Evolutionary conservation across 2,888 invertebrate species (phyloP).

Genomic region (Eustalomyia histrio): DNA sequence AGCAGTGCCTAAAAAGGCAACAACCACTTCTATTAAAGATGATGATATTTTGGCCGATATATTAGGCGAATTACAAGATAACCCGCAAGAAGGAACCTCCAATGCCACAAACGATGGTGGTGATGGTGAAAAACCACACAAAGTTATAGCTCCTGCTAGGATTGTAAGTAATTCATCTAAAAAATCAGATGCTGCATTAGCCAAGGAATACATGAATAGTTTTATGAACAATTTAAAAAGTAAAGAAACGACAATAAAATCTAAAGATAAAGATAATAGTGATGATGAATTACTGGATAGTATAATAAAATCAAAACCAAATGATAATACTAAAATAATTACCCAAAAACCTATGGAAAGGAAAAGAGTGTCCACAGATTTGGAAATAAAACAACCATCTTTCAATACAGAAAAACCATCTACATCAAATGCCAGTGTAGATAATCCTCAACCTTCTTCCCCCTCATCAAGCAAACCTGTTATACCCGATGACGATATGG

Average conservation of each 20-base stretch:
- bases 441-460: conserved; percentile 15
- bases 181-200: conserved; percentile 73
- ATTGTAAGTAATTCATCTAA: conserved; percentile 66
- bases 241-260: conserved; percentile 71
- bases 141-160: conserved; percentile 71
- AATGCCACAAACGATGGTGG: background rate
- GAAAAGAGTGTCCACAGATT: conserved; percentile 2
- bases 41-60: conserved; percentile 89
- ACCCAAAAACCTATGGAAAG: background rate
- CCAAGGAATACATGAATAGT: conserved; percentile 78
- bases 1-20: conserved; percentile 89
- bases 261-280: conserved; percentile 67
- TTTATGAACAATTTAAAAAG: conserved; percentile 76
- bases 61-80: conserved; percentile 83
- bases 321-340: conserved; percentile 39
- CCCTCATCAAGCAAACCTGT: background rate
- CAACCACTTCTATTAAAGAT: conserved; percentile 82
- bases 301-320: conserved; percentile 73
- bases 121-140: conserved; percentile 27
- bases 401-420: background rate
- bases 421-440: background rate
- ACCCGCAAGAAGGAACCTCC: conserved; percentile 46
- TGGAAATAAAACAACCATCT: background rate
- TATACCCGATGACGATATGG: conserved; percentile 74
- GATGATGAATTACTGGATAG: conserved; percentile 77